A percentile compares a stretch with the other conserved stretches of the same genome.
Conservation (phyloP, 2,113 vertebrate genomes). For the Aphelocoma coerulescens region DNA sequence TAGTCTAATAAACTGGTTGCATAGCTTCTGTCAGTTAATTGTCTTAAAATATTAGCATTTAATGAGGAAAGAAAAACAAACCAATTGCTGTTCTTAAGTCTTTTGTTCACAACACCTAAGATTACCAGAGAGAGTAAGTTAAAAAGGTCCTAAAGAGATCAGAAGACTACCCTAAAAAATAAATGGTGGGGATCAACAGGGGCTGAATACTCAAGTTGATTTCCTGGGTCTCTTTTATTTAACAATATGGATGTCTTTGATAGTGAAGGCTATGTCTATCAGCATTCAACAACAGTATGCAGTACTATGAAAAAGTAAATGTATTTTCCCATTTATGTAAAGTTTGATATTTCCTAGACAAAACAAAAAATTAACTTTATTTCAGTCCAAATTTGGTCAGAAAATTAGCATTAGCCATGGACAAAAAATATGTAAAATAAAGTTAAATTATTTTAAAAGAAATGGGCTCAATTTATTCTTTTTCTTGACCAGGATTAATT, state of each 20-base stretch:
- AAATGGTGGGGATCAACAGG: background rate
- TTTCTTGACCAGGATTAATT: background rate
- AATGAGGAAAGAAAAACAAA: background rate
- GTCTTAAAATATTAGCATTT: background rate
- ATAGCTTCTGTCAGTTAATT: background rate
- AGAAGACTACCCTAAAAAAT: background rate
- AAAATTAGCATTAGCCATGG: background rate
- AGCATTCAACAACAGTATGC: background rate
- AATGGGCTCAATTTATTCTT: background rate
- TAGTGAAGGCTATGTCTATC: background rate
- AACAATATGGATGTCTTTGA: background rate
- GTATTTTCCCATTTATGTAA: background rate
- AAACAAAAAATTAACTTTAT: background rate
- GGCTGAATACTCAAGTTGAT: background rate
- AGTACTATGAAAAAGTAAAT: background rate
- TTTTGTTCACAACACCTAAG: background rate
- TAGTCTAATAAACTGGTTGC: background rate
- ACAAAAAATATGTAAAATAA: background rate
- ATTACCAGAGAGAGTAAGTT: background rate
- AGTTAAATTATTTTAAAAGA: background rate
- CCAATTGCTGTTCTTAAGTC: background rate
- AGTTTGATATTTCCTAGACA: background rate
- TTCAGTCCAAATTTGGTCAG: background rate
- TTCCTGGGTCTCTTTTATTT: background rate
- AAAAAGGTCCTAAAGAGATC: background rate